Evolutionary conservation across 2,888 invertebrate genomes (phyloP).

Genomic region (Papilio demoleus): DNA sequence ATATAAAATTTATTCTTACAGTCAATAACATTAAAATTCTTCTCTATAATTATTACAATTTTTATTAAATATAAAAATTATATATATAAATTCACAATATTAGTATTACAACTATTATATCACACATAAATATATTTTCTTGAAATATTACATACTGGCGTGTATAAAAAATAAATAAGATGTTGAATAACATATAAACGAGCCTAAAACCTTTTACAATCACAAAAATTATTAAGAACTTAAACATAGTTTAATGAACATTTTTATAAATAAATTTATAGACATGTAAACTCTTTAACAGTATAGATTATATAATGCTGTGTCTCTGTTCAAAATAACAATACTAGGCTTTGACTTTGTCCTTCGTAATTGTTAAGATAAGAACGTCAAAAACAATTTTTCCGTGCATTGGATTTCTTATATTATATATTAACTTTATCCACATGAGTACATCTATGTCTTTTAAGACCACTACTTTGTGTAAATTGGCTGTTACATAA

Average conservation of each 20-base stretch:
- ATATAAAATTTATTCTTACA: background rate
- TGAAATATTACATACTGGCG: background rate
- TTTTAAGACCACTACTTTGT: conserved; percentile 60
- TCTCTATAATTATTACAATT: background rate
- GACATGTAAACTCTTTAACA: too few species aligned
- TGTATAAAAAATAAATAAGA: background rate
- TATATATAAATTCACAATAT: background rate
- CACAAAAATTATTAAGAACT: too few species aligned
- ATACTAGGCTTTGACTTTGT: too few species aligned
- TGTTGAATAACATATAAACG: background rate
- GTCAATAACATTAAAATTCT: background rate
- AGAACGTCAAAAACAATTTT: too few species aligned
- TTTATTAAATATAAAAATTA: background rate
- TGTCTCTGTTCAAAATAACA: too few species aligned
- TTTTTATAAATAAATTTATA: too few species aligned
- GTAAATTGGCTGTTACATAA: conserved; percentile 59
- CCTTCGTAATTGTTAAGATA: too few species aligned
- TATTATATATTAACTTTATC: conserved; percentile 29
- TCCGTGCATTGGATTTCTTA: too few species aligned
- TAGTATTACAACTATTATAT: background rate
- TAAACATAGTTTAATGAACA: too few species aligned
- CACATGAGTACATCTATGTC: conserved; percentile 58
- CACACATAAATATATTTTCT: background rate
- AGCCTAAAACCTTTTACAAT: too few species aligned
- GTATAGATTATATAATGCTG: too few species aligned